Evolutionary conservation across 2,113 vertebrate genomes (phyloP).

Genomic region (Opisthocomus hoazin): DNA sequence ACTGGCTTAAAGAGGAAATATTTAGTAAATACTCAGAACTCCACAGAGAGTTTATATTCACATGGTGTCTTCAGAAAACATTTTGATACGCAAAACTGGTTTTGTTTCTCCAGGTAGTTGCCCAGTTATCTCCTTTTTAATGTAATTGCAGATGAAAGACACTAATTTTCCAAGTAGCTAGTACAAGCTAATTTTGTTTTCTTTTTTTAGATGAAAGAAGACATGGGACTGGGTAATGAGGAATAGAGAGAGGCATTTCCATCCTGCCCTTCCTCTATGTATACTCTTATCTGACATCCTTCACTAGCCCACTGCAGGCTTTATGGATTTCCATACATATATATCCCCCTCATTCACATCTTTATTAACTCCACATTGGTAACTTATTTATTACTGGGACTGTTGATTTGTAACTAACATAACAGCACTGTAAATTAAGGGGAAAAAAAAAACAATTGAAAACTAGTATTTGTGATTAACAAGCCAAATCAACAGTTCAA

Average conservation of each 20-base stretch:
- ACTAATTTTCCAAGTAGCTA: neutral
- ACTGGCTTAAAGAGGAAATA: neutral
- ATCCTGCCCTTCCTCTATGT: neutral
- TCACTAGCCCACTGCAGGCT: neutral
- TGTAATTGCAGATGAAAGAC: neutral
- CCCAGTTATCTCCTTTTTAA: neutral
- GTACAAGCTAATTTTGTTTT: neutral
- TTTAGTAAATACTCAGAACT: neutral
- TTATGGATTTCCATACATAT: neutral
- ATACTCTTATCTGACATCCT: neutral
- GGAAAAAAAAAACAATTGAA: fast-evolving
- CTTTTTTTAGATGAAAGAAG: neutral
- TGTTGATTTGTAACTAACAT: neutral
- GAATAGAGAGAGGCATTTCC: neutral
- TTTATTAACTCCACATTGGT: neutral
- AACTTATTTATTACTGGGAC: neutral
- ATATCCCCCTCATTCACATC: neutral
- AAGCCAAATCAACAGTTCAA: neutral
- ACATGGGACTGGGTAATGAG: neutral
- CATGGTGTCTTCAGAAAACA: neutral
- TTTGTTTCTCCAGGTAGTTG: neutral
- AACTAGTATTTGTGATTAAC: neutral
- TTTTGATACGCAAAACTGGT: neutral
- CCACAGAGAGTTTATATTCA: neutral
- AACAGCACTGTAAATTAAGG: neutral